phyloP scores from a whole-genome alignment of 2,113 vertebrate species.

The Nycticebus coucang region DNA sequence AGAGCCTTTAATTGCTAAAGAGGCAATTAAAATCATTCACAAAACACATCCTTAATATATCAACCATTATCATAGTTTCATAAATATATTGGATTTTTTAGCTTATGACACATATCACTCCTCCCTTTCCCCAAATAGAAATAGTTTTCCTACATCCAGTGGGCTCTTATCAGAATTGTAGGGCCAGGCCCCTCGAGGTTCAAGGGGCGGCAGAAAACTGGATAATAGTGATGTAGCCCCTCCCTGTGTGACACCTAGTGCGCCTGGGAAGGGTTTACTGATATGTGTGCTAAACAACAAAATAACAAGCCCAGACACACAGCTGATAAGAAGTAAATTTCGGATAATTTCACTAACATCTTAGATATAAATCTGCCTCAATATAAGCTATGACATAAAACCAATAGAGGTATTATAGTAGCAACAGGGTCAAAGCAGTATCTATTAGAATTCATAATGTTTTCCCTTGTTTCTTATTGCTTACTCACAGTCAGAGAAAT shows the following conservation, averaged over 20 bases:
- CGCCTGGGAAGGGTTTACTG: background rate
- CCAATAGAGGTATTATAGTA: background rate
- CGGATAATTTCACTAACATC: background rate
- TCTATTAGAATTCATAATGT: background rate
- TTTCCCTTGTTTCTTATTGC: background rate
- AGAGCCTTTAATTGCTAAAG: background rate
- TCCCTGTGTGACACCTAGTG: background rate
- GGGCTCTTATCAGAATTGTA: background rate
- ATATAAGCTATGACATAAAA: background rate
- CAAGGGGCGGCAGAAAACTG: background rate
- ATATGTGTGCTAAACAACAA: background rate
- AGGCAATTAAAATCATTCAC: background rate
- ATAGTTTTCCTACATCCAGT: background rate
- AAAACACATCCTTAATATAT: background rate
- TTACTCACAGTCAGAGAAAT: background rate
- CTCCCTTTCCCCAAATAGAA: background rate
- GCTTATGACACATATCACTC: background rate
- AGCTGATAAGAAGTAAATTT: background rate
- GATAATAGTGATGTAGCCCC: rapidly evolving
- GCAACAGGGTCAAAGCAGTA: background rate
- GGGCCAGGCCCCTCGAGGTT: background rate
- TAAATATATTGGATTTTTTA: background rate
- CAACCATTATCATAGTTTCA: background rate
- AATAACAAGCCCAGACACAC: background rate
- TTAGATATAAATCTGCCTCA: background rate